Conservation (phyloP, 2,113 vertebrate genomes). For the Collichthys lucidus region DNA sequence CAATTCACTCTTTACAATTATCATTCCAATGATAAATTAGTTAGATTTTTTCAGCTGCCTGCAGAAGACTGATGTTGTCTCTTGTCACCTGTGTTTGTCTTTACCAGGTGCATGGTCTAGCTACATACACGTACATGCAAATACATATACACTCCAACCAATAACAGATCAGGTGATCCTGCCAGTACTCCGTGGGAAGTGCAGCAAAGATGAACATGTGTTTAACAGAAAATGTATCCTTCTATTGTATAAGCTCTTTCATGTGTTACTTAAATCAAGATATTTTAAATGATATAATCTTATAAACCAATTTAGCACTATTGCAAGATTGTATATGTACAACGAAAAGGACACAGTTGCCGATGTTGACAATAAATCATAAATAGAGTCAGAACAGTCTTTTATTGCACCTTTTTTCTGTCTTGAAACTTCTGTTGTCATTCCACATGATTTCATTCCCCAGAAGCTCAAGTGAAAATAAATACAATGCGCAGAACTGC, state of each 20-base stretch:
- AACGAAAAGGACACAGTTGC: background rate
- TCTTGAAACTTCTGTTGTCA: background rate
- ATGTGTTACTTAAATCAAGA: background rate
- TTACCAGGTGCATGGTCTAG: slow-evolving; percentile 48
- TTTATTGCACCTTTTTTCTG: slow-evolving; percentile 5
- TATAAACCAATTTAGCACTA: background rate
- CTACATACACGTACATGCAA: background rate
- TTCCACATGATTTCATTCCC: background rate
- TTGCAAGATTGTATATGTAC: background rate
- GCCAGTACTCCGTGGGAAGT: slow-evolving; percentile 10
- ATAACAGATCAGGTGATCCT: background rate
- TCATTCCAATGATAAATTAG: background rate
- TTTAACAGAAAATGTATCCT: slow-evolving; percentile 17
- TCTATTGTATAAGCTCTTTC: background rate
- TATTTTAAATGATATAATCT: background rate
- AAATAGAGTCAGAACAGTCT: background rate
- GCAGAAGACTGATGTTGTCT: slow-evolving; percentile 31
- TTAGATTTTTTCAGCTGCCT: background rate
- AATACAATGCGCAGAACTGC: slow-evolving; percentile 14
- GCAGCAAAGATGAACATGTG: background rate
- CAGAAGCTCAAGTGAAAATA: slow-evolving; percentile 11
- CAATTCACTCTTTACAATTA: background rate
- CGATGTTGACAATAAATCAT: slow-evolving; percentile 1
- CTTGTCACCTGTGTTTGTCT: slow-evolving; percentile 33
- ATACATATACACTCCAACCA: background rate